Conservation (phyloP, 2,888 invertebrate genomes). For the Ecliptopera silaceata region DNA sequence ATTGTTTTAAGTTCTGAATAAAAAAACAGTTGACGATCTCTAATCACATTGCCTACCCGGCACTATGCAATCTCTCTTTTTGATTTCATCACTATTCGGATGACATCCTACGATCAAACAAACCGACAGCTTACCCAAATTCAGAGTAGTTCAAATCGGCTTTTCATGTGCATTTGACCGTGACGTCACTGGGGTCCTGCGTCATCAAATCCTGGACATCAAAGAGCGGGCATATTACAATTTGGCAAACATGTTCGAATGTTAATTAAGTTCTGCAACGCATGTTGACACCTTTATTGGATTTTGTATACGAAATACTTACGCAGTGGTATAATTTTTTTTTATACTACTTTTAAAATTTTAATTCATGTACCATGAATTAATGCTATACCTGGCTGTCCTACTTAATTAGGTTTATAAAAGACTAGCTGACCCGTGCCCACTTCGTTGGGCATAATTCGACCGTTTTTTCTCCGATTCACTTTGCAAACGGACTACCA, state of each 20-base stretch:
- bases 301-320: constrained; percentile 50
- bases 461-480: too few species aligned
- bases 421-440: too few species aligned
- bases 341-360: too few species aligned
- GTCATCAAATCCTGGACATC: constrained; percentile 33
- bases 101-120: constrained; percentile 16
- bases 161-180: constrained; percentile 36
- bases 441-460: too few species aligned
- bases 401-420: too few species aligned
- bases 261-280: constrained; percentile 84
- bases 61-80: background rate
- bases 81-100: background rate
- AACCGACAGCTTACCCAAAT: constrained; percentile 28
- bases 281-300: constrained; percentile 54
- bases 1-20: too few species aligned
- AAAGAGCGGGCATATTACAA: constrained; percentile 45
- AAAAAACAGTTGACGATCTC: too few species aligned
- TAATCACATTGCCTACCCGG: too few species aligned
- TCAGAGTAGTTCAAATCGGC: constrained; percentile 29
- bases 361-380: too few species aligned
- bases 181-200: constrained; percentile 22
- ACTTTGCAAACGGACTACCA: too few species aligned
- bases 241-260: constrained; percentile 64
- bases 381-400: too few species aligned
- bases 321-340: too few species aligned